A percentile compares a stretch with the other conserved stretches of the same genome.
Evolutionary conservation across 2,113 vertebrate genomes (phyloP).

Genomic region (Sturnus vulgaris): DNA sequence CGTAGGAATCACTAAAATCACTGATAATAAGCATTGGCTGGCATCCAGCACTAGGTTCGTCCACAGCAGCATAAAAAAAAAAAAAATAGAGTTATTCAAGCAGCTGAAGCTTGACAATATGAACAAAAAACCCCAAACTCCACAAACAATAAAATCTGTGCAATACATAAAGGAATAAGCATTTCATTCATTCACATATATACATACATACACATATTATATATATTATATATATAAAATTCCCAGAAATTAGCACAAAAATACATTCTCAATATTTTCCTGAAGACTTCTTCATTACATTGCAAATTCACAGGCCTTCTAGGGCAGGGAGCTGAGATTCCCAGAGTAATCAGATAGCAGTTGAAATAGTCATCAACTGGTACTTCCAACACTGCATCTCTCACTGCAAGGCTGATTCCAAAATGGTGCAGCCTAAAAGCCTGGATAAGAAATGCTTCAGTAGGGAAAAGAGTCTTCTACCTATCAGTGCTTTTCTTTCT

Average conservation of each 20-base stretch:
- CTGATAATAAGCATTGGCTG: neutral
- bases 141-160: neutral
- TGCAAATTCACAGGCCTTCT: neutral
- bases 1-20: neutral
- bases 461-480: neutral
- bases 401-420: neutral
- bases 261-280: neutral
- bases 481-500: neutral
- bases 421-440: neutral
- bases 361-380: accelerated
- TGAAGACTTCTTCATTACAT: neutral
- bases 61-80: neutral
- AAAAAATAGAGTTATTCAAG: neutral
- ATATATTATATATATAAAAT: neutral
- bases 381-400: neutral
- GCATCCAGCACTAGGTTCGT: neutral
- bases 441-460: neutral
- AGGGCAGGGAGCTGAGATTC: neutral
- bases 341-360: neutral
- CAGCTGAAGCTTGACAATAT: neutral
- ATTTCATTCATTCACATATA: neutral
- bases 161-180: neutral
- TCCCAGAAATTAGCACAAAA: neutral
- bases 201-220: no score
- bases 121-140: accelerated